phyloP scores from a whole-genome alignment of 2,113 vertebrate species.

The Plecotus auritus region DNA sequence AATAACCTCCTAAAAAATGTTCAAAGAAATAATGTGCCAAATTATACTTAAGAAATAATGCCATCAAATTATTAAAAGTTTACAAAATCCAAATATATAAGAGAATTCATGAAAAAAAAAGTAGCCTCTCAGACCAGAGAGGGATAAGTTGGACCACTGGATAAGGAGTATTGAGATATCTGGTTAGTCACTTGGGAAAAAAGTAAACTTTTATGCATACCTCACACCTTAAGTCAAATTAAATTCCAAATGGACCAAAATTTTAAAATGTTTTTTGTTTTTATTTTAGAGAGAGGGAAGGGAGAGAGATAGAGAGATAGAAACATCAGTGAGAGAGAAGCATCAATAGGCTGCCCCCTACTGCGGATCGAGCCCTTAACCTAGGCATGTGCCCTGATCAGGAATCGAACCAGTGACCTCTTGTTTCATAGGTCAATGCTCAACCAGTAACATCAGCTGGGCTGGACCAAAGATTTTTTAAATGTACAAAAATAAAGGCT shows the following conservation, averaged over 20 bases:
- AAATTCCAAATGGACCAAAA: not conserved
- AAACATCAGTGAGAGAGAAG: too few relatives aligned
- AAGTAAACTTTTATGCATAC: not conserved
- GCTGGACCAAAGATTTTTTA: too few relatives aligned
- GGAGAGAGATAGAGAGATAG: too few relatives aligned
- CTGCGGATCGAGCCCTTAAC: too few relatives aligned
- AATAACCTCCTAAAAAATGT: not conserved
- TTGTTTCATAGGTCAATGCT: too few relatives aligned
- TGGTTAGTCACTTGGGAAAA: not conserved
- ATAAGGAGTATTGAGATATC: not conserved
- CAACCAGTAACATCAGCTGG: too few relatives aligned
- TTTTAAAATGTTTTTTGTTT: too few relatives aligned
- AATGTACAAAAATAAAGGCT: too few relatives aligned
- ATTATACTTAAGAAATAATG: conserved; percentile 10
- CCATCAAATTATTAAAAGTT: not conserved
- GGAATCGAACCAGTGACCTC: too few relatives aligned
- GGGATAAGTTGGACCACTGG: not conserved
- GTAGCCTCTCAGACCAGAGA: not conserved
- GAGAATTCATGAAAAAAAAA: not conserved
- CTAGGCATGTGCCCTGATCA: too few relatives aligned
- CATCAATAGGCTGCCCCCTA: too few relatives aligned
- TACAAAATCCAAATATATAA: not conserved
- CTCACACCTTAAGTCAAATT: not conserved
- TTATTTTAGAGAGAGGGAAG: too few relatives aligned
- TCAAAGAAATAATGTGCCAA: not conserved